Conservation (phyloP, 2,113 vertebrate species). For the Leptocoma aspasia region DNA sequence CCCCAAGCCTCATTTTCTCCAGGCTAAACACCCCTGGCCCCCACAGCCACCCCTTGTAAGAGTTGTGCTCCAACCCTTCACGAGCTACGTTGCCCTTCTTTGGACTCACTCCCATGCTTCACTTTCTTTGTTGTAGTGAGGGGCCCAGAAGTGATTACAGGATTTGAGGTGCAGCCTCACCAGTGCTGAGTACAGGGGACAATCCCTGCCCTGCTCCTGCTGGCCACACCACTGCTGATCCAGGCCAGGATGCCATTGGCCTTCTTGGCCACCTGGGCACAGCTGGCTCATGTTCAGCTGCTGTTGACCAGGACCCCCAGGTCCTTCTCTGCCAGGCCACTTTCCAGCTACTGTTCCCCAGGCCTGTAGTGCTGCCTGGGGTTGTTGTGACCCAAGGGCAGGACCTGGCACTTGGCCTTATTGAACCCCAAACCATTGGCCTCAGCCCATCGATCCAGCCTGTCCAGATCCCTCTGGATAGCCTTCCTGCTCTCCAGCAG, state of each 20-base stretch:
- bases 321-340: neutral
- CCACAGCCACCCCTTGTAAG: neutral
- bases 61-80: neutral
- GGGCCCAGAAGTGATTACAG: neutral
- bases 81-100: neutral
- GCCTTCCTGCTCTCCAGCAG: neutral
- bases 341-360: neutral
- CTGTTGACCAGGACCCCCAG: neutral
- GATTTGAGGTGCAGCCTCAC: accelerated
- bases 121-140: neutral
- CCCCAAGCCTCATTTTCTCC: neutral
- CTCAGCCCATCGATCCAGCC: neutral
- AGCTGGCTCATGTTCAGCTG: neutral
- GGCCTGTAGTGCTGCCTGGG: neutral
- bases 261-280: neutral
- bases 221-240: neutral
- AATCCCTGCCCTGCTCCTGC: neutral
- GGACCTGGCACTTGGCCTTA: accelerated
- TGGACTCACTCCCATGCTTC: too few relatives aligned
- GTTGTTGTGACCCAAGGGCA: neutral
- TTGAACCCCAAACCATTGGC: neutral
- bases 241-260: neutral
- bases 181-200: accelerated
- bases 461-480: neutral
- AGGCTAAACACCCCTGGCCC: neutral